Evolutionary conservation across 2,888 invertebrate species (phyloP).

Genomic region (Tinea semifulvella): DNA sequence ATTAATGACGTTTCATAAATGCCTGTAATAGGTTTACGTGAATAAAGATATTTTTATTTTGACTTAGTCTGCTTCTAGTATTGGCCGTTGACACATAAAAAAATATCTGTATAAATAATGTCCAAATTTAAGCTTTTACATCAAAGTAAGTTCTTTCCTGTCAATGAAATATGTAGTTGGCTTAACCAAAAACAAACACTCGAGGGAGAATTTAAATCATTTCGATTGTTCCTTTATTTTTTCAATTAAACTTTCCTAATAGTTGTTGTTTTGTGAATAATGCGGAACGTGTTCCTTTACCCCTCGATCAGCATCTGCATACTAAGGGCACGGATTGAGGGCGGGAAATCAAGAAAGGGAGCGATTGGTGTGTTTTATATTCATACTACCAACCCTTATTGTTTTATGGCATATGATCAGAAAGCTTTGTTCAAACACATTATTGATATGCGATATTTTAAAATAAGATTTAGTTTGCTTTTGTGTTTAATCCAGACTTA

Average conservation of each 20-base stretch:
- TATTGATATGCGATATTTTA: slow-evolving; percentile 1
- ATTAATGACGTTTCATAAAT: too few relatives aligned
- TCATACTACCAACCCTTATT: slow-evolving; percentile 14
- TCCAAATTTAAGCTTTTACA: too few relatives aligned
- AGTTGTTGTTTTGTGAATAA: slow-evolving; percentile 10
- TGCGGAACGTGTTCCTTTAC: background rate
- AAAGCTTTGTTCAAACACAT: slow-evolving; percentile 7
- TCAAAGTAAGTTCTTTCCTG: too few relatives aligned
- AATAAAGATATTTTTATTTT: too few relatives aligned
- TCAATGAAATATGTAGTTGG: too few relatives aligned
- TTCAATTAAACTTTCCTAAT: slow-evolving; percentile 8
- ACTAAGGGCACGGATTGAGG: slow-evolving; percentile 10
- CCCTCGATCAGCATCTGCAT: slow-evolving; percentile 11
- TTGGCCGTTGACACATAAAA: too few relatives aligned
- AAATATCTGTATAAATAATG: too few relatives aligned
- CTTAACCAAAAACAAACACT: too few relatives aligned
- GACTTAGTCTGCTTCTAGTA: too few relatives aligned
- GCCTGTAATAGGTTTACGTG: too few relatives aligned
- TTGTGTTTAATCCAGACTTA: too few relatives aligned
- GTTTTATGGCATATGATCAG: slow-evolving; percentile 7
- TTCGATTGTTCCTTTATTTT: slow-evolving; percentile 4
- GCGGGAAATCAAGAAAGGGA: slow-evolving; percentile 5
- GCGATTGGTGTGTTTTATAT: slow-evolving; percentile 6
- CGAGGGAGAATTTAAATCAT: background rate
- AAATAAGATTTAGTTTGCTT: too few relatives aligned